Evolutionary conservation across 2,888 invertebrate genomes (phyloP), one percentile per base, ranked within the genome.

Genomic region (Amphiduros pacificus): DNA sequence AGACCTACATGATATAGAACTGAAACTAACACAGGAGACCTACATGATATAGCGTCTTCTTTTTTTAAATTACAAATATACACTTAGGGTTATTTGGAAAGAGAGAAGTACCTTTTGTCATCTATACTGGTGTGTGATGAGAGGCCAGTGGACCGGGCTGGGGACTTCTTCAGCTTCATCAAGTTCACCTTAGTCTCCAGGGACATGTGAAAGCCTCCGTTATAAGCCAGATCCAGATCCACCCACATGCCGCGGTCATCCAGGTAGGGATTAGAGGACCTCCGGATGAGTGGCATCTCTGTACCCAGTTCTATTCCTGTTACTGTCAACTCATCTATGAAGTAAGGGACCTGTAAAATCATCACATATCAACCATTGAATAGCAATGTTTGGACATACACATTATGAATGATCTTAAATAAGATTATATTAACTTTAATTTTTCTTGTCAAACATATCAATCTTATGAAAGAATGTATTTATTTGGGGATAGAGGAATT

Each of bases 211-310:
- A 92, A 87, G 68, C 93, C 93, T 1, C 83, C 83, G 48, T 74
- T 75, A 83, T 93, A 93, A 2, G 87, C 87, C 62, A 94, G 82
- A 75, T 92, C 90, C 17, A 94, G 84, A 82, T 94, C 92, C 0
- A 93, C 85, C 94, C 95, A 96, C 60, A 94, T 84, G 40, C 95
- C 95, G 75, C 90, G 88, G 69, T 90, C 88, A 83, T 94, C 91
- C 66, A 91, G 82, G 49, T 86, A 81, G 0, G 94, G 93, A 56
- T 72, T 71, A 44, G 74, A 74, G n/a, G 77, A 74, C 52, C 77
- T 71, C 0, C 78, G 69, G 52, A 83, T 77, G 56, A 77, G 72
- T 26, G 83, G 82, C 54, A 82, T 71, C 58, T 77, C 77, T 24
- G 69, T 68, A 41, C 91, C 90, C 71, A 93, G 85, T 50, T 89